A percentile compares a stretch with the other conserved stretches of the same genome.
Evolutionary conservation across 1,140 invertebrate species (phyloP).

Genomic region (Bombus soroeensis): DNA sequence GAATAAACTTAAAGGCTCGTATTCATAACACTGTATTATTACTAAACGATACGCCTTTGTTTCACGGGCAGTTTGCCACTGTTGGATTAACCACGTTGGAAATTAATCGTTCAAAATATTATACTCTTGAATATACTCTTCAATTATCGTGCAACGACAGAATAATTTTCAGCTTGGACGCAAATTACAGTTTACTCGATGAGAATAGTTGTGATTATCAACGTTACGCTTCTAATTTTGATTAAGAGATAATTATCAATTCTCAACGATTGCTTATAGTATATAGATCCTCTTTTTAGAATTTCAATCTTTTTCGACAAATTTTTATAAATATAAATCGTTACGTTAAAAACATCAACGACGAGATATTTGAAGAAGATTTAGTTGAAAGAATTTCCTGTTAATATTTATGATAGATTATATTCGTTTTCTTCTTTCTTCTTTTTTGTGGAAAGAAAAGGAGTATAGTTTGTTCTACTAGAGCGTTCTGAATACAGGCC

Average conservation of each 20-base stretch:
- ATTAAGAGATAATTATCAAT: constrained; percentile 15
- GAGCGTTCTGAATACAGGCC: constrained; percentile 55
- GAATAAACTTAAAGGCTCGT: constrained; percentile 71
- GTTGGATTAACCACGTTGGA: background rate
- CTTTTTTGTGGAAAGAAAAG: constrained; percentile 10
- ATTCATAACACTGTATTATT: constrained; percentile 53
- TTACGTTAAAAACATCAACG: background rate
- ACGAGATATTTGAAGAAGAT: background rate
- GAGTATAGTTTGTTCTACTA: constrained; percentile 46
- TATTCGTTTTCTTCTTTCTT: background rate
- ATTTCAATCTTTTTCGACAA: background rate
- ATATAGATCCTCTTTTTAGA: background rate
- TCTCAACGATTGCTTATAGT: constrained; percentile 16
- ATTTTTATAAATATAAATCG: background rate
- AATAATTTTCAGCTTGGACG: background rate
- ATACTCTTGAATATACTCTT: background rate
- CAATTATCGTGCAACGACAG: background rate
- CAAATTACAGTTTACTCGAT: background rate
- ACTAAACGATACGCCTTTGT: constrained; percentile 48
- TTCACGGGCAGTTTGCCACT: background rate
- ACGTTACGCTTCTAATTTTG: constrained; percentile 19
- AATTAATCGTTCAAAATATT: background rate
- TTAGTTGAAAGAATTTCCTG: background rate
- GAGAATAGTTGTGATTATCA: background rate
- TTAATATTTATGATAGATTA: background rate